phyloP scores from a whole-genome alignment of 1,140 invertebrate genomes.

The Magallana gigas region DNA sequence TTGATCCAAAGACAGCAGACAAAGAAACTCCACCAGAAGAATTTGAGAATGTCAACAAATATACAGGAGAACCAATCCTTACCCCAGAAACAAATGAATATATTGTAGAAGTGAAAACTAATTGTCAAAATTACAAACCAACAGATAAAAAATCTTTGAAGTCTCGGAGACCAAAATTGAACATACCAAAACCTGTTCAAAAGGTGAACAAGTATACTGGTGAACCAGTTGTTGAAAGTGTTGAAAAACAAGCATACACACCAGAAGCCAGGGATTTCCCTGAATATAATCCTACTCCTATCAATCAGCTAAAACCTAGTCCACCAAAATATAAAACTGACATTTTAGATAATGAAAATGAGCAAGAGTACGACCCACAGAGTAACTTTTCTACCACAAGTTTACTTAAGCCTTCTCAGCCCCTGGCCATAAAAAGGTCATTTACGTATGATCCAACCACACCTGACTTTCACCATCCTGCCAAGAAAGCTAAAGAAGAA shows the following conservation, averaged over 20 bases:
- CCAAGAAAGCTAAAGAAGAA: conserved; percentile 41
- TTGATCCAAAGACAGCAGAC: background rate
- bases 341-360: conserved; percentile 22
- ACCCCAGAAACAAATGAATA: conserved; percentile 29
- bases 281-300: conserved; percentile 84
- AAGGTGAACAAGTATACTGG: conserved; percentile 50
- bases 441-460: conserved; percentile 51
- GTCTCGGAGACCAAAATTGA: conserved; percentile 14
- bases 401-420: conserved; percentile 7
- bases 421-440: conserved; percentile 41
- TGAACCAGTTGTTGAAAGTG: conserved; percentile 33
- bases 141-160: conserved; percentile 13
- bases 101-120: conserved; percentile 30
- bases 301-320: conserved; percentile 80
- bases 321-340: background rate
- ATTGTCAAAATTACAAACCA: conserved; percentile 30
- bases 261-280: conserved; percentile 65
- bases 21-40: background rate
- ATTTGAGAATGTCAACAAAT: conserved; percentile 40
- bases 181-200: conserved; percentile 11
- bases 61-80: conserved; percentile 52
- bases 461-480: conserved; percentile 27
- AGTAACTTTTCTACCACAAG: conserved; percentile 65
- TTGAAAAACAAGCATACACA: conserved; percentile 42
- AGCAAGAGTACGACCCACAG: conserved; percentile 72